These are phyloP conservation scores for Liasis olivaceus DNA, from an alignment of 2,797 vertebrate genomes.

Conservation along the genomic window DNA sequence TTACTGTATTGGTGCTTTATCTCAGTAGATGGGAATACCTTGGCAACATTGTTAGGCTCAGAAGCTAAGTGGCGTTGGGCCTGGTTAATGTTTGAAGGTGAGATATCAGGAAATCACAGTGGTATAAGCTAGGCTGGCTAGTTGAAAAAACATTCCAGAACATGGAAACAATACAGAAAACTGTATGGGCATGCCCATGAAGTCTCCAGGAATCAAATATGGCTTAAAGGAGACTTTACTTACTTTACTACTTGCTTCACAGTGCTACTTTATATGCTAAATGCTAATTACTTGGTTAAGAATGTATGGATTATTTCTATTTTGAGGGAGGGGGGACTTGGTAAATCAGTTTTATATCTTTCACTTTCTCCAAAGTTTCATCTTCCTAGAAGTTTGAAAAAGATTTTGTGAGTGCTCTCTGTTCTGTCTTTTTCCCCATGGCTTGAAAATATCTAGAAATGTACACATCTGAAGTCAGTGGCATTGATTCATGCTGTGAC, in stretches of 20 bases:
- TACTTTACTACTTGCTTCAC: background rate
- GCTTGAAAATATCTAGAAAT: background rate
- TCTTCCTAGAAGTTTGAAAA: background rate
- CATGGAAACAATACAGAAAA: background rate
- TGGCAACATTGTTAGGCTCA: background rate
- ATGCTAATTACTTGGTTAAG: background rate
- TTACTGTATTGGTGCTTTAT: background rate
- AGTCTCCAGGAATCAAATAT: background rate
- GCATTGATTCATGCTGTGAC: background rate
- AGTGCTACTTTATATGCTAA: background rate
- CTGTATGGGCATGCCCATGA: background rate
- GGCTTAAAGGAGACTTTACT: background rate
- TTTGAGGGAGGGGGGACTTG: background rate
- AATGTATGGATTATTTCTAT: background rate
- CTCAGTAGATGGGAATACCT: background rate
- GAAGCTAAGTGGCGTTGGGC: background rate
- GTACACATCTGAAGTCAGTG: no score
- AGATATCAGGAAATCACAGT: background rate
- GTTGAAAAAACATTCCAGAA: background rate
- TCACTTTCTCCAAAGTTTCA: background rate
- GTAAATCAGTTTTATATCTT: background rate
- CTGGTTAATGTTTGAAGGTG: background rate
- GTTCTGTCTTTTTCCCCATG: background rate
- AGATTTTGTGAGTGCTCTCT: background rate
- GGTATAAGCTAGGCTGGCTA: background rate